Conservation (phyloP, 23 tunicate species). For the Ascidia mentula region DNA sequence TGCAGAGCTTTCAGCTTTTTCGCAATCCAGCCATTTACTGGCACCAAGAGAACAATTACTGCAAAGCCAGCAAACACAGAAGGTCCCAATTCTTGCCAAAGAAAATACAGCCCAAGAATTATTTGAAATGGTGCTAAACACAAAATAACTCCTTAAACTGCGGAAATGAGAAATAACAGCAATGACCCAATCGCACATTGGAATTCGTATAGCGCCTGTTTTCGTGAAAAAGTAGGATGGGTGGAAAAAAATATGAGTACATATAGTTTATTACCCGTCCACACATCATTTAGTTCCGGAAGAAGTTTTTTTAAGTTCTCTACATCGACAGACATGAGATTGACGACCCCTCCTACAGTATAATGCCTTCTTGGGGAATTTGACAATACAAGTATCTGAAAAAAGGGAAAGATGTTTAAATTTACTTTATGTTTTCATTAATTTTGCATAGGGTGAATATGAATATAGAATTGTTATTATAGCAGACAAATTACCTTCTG, state of each 20-base stretch:
- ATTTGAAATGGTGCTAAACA: constrained; percentile 14
- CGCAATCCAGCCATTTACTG: background rate
- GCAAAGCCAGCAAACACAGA: constrained; percentile 15
- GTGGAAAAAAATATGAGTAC: no score
- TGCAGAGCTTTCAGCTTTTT: constrained; percentile 1
- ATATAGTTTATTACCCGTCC: constrained; percentile 66
- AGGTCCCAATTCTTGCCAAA: constrained; percentile 16
- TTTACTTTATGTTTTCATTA: no score
- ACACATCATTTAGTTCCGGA: constrained; percentile 21
- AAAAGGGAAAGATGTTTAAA: no score
- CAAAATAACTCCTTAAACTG: background rate
- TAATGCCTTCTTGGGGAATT: constrained; percentile 31
- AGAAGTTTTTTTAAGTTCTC: constrained; percentile 37
- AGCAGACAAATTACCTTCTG: constrained; percentile 88
- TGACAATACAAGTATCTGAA: constrained; percentile 37
- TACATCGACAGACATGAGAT: constrained; percentile 72
- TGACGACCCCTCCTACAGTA: constrained; percentile 68
- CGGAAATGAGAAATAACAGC: no score
- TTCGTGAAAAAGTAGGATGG: background rate
- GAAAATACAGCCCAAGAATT: constrained; percentile 17
- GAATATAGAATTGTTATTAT: no score
- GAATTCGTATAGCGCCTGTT: no score
- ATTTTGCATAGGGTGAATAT: no score
- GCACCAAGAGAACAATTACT: constrained; percentile 11
- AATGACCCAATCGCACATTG: no score